Evolutionary conservation across 2,888 invertebrate genomes (phyloP), one percentile per base, ranked within the genome.

Genomic region (Rhogogaster chlorosoma): DNA sequence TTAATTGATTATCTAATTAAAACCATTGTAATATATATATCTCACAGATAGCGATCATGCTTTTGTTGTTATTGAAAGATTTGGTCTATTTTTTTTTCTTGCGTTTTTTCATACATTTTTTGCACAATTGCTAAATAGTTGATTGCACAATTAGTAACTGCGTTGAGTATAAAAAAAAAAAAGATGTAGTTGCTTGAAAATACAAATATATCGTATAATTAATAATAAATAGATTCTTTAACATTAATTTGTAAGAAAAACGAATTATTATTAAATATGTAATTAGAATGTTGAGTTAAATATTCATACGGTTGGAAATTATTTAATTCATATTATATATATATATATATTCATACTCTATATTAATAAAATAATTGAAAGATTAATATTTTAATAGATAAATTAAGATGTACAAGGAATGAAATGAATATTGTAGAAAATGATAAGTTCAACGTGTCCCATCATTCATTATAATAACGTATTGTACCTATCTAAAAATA

Each of bases 271-370:
- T 78, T 36, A 57, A 38, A 78, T 36, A 49, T 75, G 36, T 78
- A 78, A 57, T 49, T 75, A 75, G 26, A 49, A 61, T 61, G 80
- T 80, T 80, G 80, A 57, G 61, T 80, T 80, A 15, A 83, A 83
- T 29, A 83, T 29, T 64, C 26, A 80, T 38, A 22, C 38, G 61
- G 61, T 67, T 67, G 67, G 67, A 82, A 83, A 83, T 67, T 67
- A 83, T 83, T 67, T 67, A 83, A 67, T 83, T 67, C 49, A 29
- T 64, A 83, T 83, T 36, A 45, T 83, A 83, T 42, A 80, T 82
- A 82, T 78, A 78, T 78, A 80, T 82, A 82, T 78, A 78, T 78
- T 53, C 53, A 78, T 78, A 78, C 61, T 61, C 49, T 61, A 29
- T 29, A 18, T 18, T 36, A 57, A 80, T 80, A 61, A 80, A 80